phyloP scores from a whole-genome alignment of 2,797 vertebrate species.

The Potorous gilbertii region DNA sequence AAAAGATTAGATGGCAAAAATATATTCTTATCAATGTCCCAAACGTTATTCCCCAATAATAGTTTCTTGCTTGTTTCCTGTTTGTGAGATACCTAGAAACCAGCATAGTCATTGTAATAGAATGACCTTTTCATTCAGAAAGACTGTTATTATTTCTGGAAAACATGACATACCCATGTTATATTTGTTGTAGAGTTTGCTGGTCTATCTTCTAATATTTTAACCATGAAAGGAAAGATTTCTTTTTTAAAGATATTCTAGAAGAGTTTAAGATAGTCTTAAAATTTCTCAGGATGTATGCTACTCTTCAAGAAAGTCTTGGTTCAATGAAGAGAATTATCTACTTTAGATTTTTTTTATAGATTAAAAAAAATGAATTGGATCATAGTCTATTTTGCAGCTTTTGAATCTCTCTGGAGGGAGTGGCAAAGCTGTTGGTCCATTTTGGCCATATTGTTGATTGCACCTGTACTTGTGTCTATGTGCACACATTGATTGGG shows the following conservation, averaged over 20 bases:
- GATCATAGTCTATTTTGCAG: neutral
- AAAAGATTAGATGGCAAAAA: conserved; percentile 67
- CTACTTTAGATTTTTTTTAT: neutral
- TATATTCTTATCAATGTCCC: conserved; percentile 68
- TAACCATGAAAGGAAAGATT: conserved; percentile 33
- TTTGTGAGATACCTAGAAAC: conserved; percentile 46
- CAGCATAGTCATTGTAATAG: neutral
- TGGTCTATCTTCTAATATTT: conserved; percentile 1
- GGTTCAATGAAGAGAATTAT: neutral
- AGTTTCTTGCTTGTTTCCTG: conserved; percentile 24
- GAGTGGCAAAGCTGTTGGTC: conserved; percentile 7
- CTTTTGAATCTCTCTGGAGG: conserved; percentile 2
- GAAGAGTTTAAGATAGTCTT: neutral
- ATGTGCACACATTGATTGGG: conserved; percentile 29
- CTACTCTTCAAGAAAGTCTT: neutral
- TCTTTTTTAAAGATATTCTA: neutral
- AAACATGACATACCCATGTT: conserved; percentile 35
- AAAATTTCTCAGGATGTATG: conserved; percentile 1
- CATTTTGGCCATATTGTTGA: neutral
- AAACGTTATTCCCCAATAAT: conserved; percentile 57
- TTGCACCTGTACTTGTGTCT: neutral
- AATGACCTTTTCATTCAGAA: conserved; percentile 5
- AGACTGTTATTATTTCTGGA: conserved; percentile 46
- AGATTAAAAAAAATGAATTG: neutral
- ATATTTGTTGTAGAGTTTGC: neutral